Base-by-base conservation (phyloP, 2,888 invertebrate species). In the Melanargia galathea region DNA sequence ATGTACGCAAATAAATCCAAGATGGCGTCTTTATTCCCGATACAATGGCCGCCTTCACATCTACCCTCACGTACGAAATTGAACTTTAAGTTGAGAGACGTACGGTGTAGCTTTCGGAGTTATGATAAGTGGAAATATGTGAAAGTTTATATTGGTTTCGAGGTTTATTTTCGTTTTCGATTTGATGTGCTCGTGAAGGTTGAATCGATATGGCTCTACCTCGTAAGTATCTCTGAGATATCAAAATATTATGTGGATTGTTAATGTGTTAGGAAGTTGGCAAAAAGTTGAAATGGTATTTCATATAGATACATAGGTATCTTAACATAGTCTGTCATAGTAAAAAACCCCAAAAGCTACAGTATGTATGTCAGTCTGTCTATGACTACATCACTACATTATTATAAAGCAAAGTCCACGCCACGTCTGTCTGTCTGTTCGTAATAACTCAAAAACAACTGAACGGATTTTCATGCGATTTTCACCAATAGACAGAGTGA, bases 121-220 rank as follows among this genome's bases (percentile, higher is more conserved):
- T 26, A 20, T 18, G 24, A 18, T 40, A 40, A 16, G 40, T 11
- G n/a, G 18, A 13, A 58, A 59, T 18, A 49, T 49, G 40, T 49
- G 26, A 8, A 59, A 8, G 59, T 59, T 59, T 59, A 49, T 59
- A 59, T 59, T 59, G 24, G 49, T 49, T 48, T 48, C 18, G 49
- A 49, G 11, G 26, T 38, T 22, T 38, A 49, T 49, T 49, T 49
- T 49, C 49, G 49, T 49, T 49, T 24, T 30, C 49, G 49, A 49
- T 52, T 35, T 52, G 33, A 52, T 20, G 52, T 18, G 52, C 18
- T 13, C 18, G 35, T 33, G 35, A 35, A 52, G 35, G 52, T 35
- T 24, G 26, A 26, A 11, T 24, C 48, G 48, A 24, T 13, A 24
- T 46, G 22, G 2, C 20, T 13, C 40, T 20, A 22, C 24, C 24